A percentile compares a stretch with the other conserved stretches of the same genome.
These are phyloP conservation scores for Lissonota sp. DNA, from an alignment of 2,888 invertebrate genomes.

Conservation along the genomic window DNA sequence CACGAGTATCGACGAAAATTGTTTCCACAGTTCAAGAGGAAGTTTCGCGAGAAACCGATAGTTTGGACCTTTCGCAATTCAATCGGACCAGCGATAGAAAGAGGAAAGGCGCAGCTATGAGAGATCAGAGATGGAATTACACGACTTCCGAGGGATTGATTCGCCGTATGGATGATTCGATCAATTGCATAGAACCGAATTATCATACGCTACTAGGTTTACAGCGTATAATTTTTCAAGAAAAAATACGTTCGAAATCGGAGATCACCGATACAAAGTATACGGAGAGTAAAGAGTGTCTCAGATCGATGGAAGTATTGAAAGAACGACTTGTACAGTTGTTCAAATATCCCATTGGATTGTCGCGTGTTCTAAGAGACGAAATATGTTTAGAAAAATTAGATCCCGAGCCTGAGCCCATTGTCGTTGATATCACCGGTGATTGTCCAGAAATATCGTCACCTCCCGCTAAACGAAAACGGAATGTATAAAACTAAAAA, in stretches of 20 bases:
- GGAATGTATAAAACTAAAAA: background rate
- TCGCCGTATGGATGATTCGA: background rate
- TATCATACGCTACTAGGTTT: conserved; percentile 64
- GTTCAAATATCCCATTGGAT: conserved; percentile 77
- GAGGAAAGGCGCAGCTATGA: background rate
- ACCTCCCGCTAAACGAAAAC: conserved; percentile 18
- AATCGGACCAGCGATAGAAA: background rate
- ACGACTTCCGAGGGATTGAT: conserved; percentile 49
- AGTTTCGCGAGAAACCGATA: no score
- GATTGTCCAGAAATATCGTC: background rate
- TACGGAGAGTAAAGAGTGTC: conserved; percentile 1
- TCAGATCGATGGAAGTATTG: conserved; percentile 61
- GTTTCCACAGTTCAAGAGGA: no score
- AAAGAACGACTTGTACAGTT: conserved; percentile 75
- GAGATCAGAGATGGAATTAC: conserved; percentile 3
- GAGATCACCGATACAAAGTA: background rate
- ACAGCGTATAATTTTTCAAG: conserved; percentile 56
- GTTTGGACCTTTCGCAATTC: no score
- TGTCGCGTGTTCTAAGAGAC: conserved; percentile 69
- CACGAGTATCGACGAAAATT: conserved; percentile 16
- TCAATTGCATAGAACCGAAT: conserved; percentile 56
- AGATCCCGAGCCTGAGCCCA: background rate
- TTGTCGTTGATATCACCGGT: background rate
- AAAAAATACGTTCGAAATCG: background rate
- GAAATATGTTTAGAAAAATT: background rate